Evolutionary conservation across 2,797 vertebrate species (phyloP).

Genomic region (Antennarius maculatus): DNA sequence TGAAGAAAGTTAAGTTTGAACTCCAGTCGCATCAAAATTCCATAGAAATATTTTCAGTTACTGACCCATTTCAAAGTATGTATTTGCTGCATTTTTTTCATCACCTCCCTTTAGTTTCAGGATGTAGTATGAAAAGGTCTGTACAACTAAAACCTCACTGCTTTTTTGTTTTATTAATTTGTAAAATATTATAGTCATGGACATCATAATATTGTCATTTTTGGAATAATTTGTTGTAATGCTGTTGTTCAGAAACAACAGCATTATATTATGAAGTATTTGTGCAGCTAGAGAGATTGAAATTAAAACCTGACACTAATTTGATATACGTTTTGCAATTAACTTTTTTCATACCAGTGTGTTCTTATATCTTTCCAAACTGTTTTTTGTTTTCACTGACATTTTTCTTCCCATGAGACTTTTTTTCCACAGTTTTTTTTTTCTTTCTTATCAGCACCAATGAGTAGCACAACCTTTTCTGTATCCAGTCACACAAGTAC

Average conservation of each 20-base stretch:
- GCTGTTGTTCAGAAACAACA: constrained; percentile 1
- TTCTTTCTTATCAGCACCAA: constrained; percentile 16
- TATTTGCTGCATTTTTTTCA: neutral
- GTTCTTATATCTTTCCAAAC: constrained; percentile 25
- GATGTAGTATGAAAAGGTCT: neutral
- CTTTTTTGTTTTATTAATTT: neutral
- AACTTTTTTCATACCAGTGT: constrained; percentile 8
- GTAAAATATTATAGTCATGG: neutral
- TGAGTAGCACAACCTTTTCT: constrained; percentile 45
- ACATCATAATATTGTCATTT: neutral
- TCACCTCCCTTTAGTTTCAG: neutral
- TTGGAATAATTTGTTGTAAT: neutral
- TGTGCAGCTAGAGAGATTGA: constrained; percentile 10
- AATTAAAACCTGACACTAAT: constrained; percentile 26
- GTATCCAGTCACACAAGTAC: constrained; percentile 21
- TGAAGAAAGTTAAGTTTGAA: constrained; percentile 28
- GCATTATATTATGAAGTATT: too few species aligned
- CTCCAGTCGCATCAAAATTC: constrained; percentile 1
- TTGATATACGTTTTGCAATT: constrained; percentile 31
- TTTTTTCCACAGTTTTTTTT: constrained; percentile 20
- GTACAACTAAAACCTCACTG: neutral
- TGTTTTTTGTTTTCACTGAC: neutral
- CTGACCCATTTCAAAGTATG: neutral
- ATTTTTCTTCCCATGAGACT: neutral
- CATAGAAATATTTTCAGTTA: neutral